phyloP scores from a whole-genome alignment of 2,797 vertebrate genomes.

The Xenops minutus region DNA sequence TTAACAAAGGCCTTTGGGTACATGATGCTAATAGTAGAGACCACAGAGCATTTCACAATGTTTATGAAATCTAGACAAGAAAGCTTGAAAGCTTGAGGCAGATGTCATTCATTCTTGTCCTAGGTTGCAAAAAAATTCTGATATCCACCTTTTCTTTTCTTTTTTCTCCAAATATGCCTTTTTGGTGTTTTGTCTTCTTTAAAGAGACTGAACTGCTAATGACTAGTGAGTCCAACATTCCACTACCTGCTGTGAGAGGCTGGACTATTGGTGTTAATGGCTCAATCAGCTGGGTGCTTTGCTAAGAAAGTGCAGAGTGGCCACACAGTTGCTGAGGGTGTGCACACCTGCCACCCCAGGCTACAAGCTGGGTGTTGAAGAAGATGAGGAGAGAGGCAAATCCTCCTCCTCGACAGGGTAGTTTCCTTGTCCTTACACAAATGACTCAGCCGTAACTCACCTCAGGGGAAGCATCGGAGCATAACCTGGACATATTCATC shows the following conservation, averaged over 20 bases:
- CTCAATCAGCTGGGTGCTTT: background rate
- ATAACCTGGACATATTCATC: background rate
- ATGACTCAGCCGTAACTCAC: background rate
- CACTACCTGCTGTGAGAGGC: background rate
- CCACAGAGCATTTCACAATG: background rate
- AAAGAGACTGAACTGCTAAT: background rate
- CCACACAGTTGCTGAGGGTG: background rate
- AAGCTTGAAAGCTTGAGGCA: background rate
- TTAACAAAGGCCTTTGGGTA: background rate
- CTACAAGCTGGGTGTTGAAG: background rate
- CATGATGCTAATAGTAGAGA: background rate
- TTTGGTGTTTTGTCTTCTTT: background rate
- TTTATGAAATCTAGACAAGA: background rate
- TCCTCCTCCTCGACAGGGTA: background rate
- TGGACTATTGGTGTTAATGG: background rate
- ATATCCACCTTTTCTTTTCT: background rate
- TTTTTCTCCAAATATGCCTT: background rate
- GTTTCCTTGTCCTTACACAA: background rate
- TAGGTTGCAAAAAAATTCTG: background rate
- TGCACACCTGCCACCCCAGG: background rate
- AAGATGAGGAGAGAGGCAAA: background rate
- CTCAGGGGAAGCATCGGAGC: background rate
- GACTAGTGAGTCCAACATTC: background rate
- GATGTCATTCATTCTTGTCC: background rate
- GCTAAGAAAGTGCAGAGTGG: background rate